Conservation (phyloP, 2,113 vertebrate species). For the Saccopteryx leptura region DNA sequence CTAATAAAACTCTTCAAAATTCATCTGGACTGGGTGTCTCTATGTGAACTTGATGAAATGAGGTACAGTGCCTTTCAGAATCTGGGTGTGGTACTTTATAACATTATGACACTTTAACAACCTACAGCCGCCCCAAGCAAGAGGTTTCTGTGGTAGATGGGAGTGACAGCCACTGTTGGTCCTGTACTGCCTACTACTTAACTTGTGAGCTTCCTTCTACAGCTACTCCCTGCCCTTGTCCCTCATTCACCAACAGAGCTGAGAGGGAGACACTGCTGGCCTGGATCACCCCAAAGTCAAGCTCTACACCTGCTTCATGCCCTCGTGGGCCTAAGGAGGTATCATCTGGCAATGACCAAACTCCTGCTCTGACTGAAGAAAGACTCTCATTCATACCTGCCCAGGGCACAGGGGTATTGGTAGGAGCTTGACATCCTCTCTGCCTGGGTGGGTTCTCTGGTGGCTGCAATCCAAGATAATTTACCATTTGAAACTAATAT, state of each 20-base stretch:
- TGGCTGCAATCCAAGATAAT: not conserved
- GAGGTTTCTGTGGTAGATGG: constrained; percentile 90
- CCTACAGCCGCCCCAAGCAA: constrained; percentile 89
- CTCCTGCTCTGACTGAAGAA: constrained; percentile 94
- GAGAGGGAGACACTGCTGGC: constrained; percentile 90
- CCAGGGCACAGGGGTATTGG: not conserved
- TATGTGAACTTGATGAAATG: too few relatives aligned
- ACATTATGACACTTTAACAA: not conserved
- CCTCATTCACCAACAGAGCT: constrained; percentile 93
- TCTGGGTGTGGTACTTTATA: too few relatives aligned
- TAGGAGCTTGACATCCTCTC: not conserved
- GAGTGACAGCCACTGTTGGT: constrained; percentile 92
- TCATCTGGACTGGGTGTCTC: too few relatives aligned
- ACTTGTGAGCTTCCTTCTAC: constrained; percentile 92
- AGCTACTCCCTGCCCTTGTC: constrained; percentile 91
- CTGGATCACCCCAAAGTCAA: constrained; percentile 92
- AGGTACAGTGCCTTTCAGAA: too few relatives aligned
- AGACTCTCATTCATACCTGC: constrained; percentile 90
- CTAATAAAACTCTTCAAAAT: too few relatives aligned
- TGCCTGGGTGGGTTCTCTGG: not conserved
- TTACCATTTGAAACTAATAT: not conserved
- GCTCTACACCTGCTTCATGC: constrained; percentile 93
- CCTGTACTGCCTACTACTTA: constrained; percentile 92
- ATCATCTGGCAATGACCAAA: constrained; percentile 93
- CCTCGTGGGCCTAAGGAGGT: constrained; percentile 92